Percentiles rank a stretch among this genome's conserved stretches.
Evolutionary conservation across 2,888 invertebrate genomes (phyloP).

Genomic region (Leptothorax acervorum): DNA sequence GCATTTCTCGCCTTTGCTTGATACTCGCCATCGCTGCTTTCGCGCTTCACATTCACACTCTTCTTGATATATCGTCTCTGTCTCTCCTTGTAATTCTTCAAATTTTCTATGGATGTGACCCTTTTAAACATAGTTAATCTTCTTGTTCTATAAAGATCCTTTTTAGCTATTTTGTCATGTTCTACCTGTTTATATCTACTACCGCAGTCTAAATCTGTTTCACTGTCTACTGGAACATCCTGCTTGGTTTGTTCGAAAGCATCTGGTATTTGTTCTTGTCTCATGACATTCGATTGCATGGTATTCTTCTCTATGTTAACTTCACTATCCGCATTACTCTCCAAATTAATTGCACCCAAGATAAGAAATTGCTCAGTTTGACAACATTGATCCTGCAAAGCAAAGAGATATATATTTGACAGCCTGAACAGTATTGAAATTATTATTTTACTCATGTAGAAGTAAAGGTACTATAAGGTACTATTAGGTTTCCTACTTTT

Average conservation of each 20-base stretch:
- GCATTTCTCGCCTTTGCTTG: slow-evolving; percentile 32
- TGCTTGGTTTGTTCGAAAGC: slow-evolving; percentile 17
- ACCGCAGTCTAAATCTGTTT: slow-evolving; percentile 7
- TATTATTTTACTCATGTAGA: neutral
- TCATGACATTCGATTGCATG: neutral
- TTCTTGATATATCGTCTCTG: slow-evolving; percentile 81
- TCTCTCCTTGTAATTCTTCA: slow-evolving; percentile 78
- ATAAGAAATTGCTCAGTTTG: slow-evolving; percentile 70
- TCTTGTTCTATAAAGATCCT: slow-evolving; percentile 71
- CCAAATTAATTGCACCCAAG: slow-evolving; percentile 36
- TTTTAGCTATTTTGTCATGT: slow-evolving; percentile 59
- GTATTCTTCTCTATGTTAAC: neutral
- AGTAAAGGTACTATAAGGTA: neutral
- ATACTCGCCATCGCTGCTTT: slow-evolving; percentile 63
- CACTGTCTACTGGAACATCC: neutral
- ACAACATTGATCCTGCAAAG: slow-evolving; percentile 72
- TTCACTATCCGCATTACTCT: neutral
- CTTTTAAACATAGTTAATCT: slow-evolving; percentile 77
- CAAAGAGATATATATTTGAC: slow-evolving; percentile 8
- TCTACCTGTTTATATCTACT: slow-evolving; percentile 51
- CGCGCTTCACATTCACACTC: slow-evolving; percentile 63
- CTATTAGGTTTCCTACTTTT: slow-evolving; percentile 50
- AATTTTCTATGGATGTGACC: slow-evolving; percentile 80
- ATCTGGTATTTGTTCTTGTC: neutral
- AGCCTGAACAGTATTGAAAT: neutral